Base-by-base conservation (phyloP, 1,140 invertebrate species). In the Globodera rostochiensis region DNA sequence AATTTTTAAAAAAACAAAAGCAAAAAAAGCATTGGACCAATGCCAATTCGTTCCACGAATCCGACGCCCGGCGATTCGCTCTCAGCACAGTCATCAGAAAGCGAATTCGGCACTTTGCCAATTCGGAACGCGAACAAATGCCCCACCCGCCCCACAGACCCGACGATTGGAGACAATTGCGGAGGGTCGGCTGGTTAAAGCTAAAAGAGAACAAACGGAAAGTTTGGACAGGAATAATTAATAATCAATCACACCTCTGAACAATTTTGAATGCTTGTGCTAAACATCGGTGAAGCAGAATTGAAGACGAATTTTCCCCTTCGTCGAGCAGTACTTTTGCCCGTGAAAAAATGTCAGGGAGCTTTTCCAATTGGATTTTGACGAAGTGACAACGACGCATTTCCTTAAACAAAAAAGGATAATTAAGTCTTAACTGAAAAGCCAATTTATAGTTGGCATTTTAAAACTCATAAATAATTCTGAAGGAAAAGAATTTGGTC, bases 41-140 rank as follows among this genome's bases (percentile, higher is more conserved):
- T 15, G 70, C 84, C 36, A 84, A 69, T 21, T 84, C 83, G 57
- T 86, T 84, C 83, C 83, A 84, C 19, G 84, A 25, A 67, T 87
- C 82, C 6, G 64, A 49, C 53, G 66, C 75, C 45, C n/a, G 21
- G 7, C 69, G 67, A 71, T 86, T 84, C 11, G 36, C 49, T n/a
- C 71, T n/a, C 50, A 87, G 45, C 13, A 84, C 76, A 25, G 50
- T n/a, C 25, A 45, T 49, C 70, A 84, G 80, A 36, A 45, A 86
- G 19, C 57, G n/a, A 45, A 87, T 60, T 15, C 74, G 66, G 21
- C 45, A 15, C 36, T 86, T 57, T 53, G 79, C 50, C 45, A 84
- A 47, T 9, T 86, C 81, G 9, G 49, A 47, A 73, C 73, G 66
- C 49, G 78, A 78, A 46, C 49, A 25, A 21, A 84, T 86, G 21